Conservation (phyloP, 2,888 invertebrate species). For the Tethea ocularis region DNA sequence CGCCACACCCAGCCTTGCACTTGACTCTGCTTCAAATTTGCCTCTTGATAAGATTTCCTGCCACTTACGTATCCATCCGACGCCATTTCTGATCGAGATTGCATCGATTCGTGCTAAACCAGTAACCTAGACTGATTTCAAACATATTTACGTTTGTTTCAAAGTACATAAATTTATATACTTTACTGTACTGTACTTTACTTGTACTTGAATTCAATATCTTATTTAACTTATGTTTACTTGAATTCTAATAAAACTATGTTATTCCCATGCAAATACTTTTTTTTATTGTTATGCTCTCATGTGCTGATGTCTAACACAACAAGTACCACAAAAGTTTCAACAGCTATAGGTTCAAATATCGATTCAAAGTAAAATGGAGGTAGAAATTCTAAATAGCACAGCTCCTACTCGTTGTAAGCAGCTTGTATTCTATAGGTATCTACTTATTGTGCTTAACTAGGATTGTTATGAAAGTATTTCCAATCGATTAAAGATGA, state of each 20-base stretch:
- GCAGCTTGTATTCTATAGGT: background rate
- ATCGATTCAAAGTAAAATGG: background rate
- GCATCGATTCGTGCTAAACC: slow-evolving; percentile 22
- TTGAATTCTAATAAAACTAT: too few relatives aligned
- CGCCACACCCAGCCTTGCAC: slow-evolving; percentile 17
- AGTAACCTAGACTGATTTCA: background rate
- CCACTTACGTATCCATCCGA: slow-evolving; percentile 16
- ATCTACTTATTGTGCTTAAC: slow-evolving; percentile 11
- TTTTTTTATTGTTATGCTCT: too few relatives aligned
- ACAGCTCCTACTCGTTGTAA: background rate
- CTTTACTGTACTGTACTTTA: too few relatives aligned
- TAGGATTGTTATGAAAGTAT: slow-evolving; percentile 20
- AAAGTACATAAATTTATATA: too few relatives aligned
- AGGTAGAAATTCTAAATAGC: background rate
- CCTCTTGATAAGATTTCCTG: slow-evolving; percentile 33
- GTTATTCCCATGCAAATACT: too few relatives aligned
- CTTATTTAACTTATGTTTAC: too few relatives aligned
- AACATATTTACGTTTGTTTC: too few relatives aligned
- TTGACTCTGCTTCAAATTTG: slow-evolving; percentile 28
- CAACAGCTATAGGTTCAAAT: background rate
- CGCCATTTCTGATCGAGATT: slow-evolving; percentile 20
- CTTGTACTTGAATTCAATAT: too few relatives aligned
- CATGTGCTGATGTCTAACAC: too few relatives aligned
- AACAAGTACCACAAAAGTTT: too few relatives aligned
- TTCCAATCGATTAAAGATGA: slow-evolving; percentile 26